Base-by-base conservation (phyloP, 2,797 vertebrate species). In the Sebastes glaucus region DNA sequence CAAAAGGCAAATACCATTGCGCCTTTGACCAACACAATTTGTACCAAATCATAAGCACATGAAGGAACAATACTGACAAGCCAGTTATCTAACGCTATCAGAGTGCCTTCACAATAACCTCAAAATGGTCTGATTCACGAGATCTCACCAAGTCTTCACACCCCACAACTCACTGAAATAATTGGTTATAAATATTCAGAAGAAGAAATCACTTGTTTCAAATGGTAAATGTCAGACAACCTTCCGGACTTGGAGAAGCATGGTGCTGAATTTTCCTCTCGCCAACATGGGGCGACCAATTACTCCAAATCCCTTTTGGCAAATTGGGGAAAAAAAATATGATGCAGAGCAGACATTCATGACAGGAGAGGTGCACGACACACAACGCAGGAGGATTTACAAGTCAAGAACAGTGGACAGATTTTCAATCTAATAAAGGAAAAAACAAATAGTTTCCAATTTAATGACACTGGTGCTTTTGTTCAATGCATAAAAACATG, bases 161-260 rank as follows among this genome's bases (percentile, higher is more conserved):
- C 42, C 27, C 42, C 10, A 20, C 11, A 70, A 32, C 30, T 64
- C 25, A n/a, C 11, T 6, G 5, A 85, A 78, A 83, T 81, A 81
- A 89, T 72, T 87, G 78, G 46, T 25, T 35, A 83, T 88, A 87
- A 82, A 89, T 89, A 88, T 89, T 87, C 77, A 88, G 63, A 76
- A 68, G 73, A 67, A 32, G 35, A 38, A 30, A 57, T 68, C 6
- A 5, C 7, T 74, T 60, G 38, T 80, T 74, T 75, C 59, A 42
- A 65, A 81, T 27, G 6, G 22, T 2, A 6, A 74, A 74, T 79
- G 60, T 88, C 66, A 78, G 67, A 66, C 22, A 61, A 62, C 59
- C 60, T 74, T 67, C 74, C 33, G 77, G 68, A 80, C 27, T 62
- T 18, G n/a, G 30, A 59, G 33, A 30, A 13, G 16, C 35, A 10